Evolutionary conservation across 1,140 invertebrate species (phyloP).

Genomic region (Pseudobourletiella spinata): DNA sequence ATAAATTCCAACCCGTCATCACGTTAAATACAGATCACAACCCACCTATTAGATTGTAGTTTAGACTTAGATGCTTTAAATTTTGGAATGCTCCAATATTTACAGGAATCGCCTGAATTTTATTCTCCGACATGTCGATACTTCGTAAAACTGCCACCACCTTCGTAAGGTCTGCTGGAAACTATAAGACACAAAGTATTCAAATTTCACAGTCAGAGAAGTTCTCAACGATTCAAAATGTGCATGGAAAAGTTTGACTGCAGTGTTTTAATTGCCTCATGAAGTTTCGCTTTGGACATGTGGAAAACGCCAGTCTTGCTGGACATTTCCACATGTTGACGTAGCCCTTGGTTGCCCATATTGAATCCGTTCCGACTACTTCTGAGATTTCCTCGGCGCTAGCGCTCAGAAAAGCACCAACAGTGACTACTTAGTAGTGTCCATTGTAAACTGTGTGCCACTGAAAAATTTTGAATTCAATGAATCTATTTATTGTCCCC

Average conservation of each 20-base stretch:
- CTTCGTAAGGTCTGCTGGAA: constrained; percentile 44
- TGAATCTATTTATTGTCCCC: too few relatives aligned
- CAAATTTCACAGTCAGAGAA: neutral
- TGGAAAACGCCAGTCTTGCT: constrained; percentile 89
- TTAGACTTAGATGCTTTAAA: constrained; percentile 73
- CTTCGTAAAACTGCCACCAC: constrained; percentile 62
- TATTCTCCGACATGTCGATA: constrained; percentile 85
- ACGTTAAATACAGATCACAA: too few relatives aligned
- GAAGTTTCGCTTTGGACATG: constrained; percentile 68
- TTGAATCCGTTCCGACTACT: neutral
- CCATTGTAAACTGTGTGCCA: too few relatives aligned
- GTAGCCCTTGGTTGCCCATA: constrained; percentile 81
- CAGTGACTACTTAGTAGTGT: neutral
- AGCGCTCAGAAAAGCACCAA: neutral
- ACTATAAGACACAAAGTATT: constrained; percentile 37
- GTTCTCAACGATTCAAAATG: neutral
- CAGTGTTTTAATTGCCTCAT: constrained; percentile 45
- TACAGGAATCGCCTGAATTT: constrained; percentile 62
- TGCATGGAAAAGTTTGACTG: neutral
- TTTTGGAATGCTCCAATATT: constrained; percentile 67
- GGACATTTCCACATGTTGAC: constrained; percentile 84
- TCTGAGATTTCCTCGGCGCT: neutral
- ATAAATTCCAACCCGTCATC: too few relatives aligned
- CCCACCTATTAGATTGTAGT: constrained; percentile 46
- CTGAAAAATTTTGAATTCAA: too few relatives aligned